These are phyloP conservation scores for Brachyistius frenatus DNA, from an alignment of 2,113 vertebrate genomes.

Conservation along the genomic window DNA sequence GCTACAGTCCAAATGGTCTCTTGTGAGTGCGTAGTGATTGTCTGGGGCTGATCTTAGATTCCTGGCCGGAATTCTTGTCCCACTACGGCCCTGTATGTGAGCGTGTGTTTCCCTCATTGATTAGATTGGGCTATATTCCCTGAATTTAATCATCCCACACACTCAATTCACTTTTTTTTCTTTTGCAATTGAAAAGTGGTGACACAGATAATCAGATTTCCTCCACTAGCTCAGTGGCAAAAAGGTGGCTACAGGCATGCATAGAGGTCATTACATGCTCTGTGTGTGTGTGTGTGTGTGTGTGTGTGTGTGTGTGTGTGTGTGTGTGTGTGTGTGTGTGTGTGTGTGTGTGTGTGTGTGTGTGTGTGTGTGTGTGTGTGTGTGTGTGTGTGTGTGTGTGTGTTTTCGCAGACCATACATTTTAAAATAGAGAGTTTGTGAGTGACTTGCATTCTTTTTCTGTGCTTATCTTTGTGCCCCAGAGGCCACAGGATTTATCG, in stretches of 20 bases:
- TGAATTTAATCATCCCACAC: neutral
- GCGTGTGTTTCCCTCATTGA: too few species aligned
- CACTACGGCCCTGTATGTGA: too few species aligned
- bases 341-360: neutral
- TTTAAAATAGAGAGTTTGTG: slow-evolving; percentile 34
- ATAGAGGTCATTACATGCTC: neutral
- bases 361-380: slow-evolving; percentile 2
- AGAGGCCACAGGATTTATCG: slow-evolving; percentile 71
- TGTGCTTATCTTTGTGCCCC: slow-evolving; percentile 70
- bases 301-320: slow-evolving; percentile 5
- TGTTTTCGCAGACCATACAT: slow-evolving; percentile 16
- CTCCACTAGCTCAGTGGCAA: neutral
- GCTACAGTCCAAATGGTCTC: too few species aligned
- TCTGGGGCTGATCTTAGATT: too few species aligned
- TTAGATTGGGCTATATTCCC: too few species aligned
- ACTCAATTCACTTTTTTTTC: neutral
- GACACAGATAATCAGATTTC: neutral
- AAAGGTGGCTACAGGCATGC: neutral
- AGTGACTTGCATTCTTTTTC: slow-evolving; percentile 40
- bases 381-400: slow-evolving; percentile 24
- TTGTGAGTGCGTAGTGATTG: too few species aligned
- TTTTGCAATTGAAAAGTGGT: neutral
- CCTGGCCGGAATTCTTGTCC: too few species aligned
- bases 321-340: slow-evolving; percentile 11
- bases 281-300: too few species aligned